Percentiles rank a stretch among this genome's conserved stretches.
phyloP scores from a whole-genome alignment of 2,797 vertebrate species.

The Myotis myotis region DNA sequence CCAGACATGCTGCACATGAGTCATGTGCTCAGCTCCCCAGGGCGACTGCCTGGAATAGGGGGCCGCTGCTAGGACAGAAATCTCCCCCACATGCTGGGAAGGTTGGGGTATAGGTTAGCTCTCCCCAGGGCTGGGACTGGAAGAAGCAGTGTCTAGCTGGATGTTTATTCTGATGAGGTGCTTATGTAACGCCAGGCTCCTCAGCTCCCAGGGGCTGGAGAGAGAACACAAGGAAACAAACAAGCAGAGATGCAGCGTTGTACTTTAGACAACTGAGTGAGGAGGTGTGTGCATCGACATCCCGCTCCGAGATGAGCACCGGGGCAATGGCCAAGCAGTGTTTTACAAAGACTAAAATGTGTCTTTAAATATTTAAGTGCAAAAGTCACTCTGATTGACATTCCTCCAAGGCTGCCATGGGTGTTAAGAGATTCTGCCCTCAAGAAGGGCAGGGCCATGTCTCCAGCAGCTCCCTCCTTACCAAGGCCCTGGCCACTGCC shows the following conservation, averaged over 20 bases:
- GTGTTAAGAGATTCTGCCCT: neutral
- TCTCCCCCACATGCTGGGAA: neutral
- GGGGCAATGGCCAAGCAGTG: neutral
- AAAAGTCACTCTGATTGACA: neutral
- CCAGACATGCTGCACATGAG: neutral
- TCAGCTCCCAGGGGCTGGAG: slow-evolving; percentile 35
- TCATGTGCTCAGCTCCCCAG: neutral
- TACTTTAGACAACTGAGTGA: slow-evolving; percentile 21
- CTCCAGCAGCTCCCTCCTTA: neutral
- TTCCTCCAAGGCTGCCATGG: neutral
- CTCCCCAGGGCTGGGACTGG: neutral
- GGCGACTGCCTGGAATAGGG: neutral
- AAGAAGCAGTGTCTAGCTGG: neutral
- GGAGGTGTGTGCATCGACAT: neutral
- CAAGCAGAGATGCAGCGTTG: neutral
- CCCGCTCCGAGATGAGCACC: neutral
- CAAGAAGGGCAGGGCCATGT: neutral
- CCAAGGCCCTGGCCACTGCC: neutral
- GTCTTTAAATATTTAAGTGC: slow-evolving; percentile 21
- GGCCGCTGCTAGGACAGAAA: neutral
- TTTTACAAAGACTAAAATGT: slow-evolving; percentile 6
- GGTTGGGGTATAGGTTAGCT: neutral
- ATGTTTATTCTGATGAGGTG: slow-evolving; percentile 60
- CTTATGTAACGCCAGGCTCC: slow-evolving; percentile 67
- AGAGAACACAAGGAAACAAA: neutral